phyloP scores from a whole-genome alignment of 2,888 invertebrate genomes.

The Cryptophagus acutangulus region DNA sequence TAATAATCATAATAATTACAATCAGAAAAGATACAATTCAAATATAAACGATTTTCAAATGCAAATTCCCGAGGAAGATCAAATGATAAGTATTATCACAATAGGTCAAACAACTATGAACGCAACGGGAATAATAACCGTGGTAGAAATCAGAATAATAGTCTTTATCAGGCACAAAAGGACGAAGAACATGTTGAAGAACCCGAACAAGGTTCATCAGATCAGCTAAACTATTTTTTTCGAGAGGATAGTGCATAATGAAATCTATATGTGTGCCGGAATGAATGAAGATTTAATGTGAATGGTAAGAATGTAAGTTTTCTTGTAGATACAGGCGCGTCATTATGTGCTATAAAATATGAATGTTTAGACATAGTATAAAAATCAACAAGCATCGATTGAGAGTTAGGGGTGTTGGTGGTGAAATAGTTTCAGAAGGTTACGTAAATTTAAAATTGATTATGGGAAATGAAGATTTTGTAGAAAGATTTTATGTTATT shows the following conservation, averaged over 20 bases:
- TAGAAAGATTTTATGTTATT: not conserved
- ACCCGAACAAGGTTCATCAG: not conserved
- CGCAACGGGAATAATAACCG: not conserved
- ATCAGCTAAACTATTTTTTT: constrained; percentile 1
- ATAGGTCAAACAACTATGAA: not conserved
- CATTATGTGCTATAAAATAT: constrained; percentile 3
- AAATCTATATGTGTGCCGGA: not conserved
- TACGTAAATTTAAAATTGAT: not conserved
- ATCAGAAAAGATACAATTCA: no score
- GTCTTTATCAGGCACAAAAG: not conserved
- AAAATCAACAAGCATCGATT: not conserved
- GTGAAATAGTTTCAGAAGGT: not conserved
- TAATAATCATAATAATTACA: no score
- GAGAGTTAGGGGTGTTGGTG: not conserved
- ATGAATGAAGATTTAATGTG: constrained; percentile 2
- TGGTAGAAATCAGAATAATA: not conserved
- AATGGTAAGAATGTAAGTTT: not conserved
- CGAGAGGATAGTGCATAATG: not conserved
- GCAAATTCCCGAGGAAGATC: no score
- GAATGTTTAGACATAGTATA: constrained; percentile 1
- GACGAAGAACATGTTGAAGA: not conserved
- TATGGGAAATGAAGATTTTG: not conserved
- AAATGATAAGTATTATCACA: no score
- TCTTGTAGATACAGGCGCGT: constrained; percentile 1
- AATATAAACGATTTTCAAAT: no score